phyloP scores from a whole-genome alignment of 2,113 vertebrate genomes.

The Caranx ignobilis region DNA sequence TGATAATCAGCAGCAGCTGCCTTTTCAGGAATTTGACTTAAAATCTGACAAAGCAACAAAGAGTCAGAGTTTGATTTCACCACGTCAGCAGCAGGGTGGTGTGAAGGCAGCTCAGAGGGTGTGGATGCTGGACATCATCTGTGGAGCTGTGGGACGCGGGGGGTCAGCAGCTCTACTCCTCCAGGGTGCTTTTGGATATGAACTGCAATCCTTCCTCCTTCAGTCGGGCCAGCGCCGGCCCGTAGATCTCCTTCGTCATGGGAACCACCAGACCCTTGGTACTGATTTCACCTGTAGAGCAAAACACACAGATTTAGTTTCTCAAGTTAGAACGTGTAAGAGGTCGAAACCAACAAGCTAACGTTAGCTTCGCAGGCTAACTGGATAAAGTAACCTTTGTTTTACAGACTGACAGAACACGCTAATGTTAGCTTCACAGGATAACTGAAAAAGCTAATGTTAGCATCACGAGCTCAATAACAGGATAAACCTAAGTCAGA shows the following conservation, averaged over 20 bases:
- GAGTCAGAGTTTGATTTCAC: background rate
- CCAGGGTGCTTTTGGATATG: constrained; percentile 84
- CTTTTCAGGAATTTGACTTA: background rate
- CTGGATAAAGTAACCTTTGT: background rate
- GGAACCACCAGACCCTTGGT: constrained; percentile 92
- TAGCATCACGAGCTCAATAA: no score
- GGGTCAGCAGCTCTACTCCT: constrained; percentile 61
- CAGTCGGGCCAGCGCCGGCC: constrained; percentile 88
- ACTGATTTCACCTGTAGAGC: constrained; percentile 90
- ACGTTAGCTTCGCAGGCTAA: no score
- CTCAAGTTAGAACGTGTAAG: background rate
- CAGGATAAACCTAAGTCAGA: no score
- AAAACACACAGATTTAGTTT: background rate
- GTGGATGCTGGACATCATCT: background rate
- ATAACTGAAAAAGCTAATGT: background rate
- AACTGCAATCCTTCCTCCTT: constrained; percentile 90
- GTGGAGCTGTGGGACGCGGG: background rate
- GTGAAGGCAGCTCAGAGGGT: background rate
- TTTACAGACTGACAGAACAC: background rate
- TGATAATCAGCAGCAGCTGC: background rate
- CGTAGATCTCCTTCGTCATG: constrained; percentile 90
- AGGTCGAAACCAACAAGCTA: background rate
- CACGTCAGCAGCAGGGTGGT: background rate
- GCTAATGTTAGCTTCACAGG: background rate
- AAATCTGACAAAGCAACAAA: background rate